Conservation (phyloP, 2,797 vertebrate genomes). For the Manis pentadactyla region DNA sequence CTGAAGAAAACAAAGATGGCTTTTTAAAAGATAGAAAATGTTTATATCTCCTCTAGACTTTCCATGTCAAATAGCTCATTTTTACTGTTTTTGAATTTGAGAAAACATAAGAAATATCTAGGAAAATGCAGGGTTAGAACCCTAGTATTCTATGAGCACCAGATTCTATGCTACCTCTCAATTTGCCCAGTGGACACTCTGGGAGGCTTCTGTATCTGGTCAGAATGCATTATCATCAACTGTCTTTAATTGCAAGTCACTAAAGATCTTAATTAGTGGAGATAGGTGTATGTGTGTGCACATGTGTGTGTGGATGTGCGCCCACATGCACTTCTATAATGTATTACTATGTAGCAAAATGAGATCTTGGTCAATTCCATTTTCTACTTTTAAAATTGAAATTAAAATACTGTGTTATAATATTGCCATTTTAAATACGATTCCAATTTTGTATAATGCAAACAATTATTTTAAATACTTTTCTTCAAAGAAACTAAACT, state of each 20-base stretch:
- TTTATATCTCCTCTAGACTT: neutral
- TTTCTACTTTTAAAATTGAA: constrained; percentile 6
- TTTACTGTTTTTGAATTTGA: neutral
- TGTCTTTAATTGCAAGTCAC: neutral
- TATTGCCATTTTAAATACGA: neutral
- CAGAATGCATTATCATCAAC: neutral
- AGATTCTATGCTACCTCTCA: neutral
- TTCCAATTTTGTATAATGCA: neutral
- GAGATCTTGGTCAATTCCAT: neutral
- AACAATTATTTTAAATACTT: neutral
- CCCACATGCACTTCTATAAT: no score
- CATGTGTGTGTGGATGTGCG: no score
- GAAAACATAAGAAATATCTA: neutral
- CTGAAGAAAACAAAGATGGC: neutral
- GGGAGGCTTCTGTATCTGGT: neutral
- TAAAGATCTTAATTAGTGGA: neutral
- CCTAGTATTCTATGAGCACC: fast-evolving
- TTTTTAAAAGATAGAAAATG: neutral
- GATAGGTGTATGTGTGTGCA: neutral
- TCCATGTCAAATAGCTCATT: neutral
- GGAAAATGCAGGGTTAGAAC: neutral
- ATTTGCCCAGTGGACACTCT: neutral
- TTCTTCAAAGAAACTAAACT: neutral
- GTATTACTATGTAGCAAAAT: neutral
- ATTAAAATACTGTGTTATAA: neutral